Conservation (phyloP, 2,888 invertebrate species). For the Pandemis cinnamomeana region DNA sequence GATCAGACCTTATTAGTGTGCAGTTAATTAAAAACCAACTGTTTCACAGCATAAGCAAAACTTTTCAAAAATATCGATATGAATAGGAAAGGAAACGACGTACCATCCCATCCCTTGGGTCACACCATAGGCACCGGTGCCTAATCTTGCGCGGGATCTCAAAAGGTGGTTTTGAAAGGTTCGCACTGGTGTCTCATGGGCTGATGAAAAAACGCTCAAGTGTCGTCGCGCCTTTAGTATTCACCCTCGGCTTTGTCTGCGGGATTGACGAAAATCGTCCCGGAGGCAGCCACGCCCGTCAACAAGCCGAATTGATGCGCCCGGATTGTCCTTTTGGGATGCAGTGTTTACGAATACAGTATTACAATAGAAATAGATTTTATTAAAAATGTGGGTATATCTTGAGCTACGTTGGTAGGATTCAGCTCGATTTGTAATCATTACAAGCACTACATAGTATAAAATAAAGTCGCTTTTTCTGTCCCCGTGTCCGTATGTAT, state of each 20-base stretch:
- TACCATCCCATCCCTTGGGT: slow-evolving; percentile 58
- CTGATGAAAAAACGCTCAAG: slow-evolving; percentile 81
- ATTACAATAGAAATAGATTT: neutral
- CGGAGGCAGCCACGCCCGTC: slow-evolving; percentile 48
- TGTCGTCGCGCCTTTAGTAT: slow-evolving; percentile 78
- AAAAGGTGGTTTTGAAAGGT: slow-evolving; percentile 79
- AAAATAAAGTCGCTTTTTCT: too few species aligned
- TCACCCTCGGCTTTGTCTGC: slow-evolving; percentile 77
- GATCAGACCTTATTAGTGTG: too few species aligned
- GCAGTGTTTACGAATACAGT: neutral
- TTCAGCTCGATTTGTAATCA: too few species aligned
- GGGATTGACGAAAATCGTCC: slow-evolving; percentile 82
- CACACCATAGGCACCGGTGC: slow-evolving; percentile 77
- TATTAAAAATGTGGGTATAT: neutral
- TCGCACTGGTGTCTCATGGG: slow-evolving; percentile 70
- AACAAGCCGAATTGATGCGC: slow-evolving; percentile 17
- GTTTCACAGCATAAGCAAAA: too few species aligned
- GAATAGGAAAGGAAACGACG: neutral
- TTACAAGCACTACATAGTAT: too few species aligned
- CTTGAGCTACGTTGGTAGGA: neutral
- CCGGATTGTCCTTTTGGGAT: slow-evolving; percentile 13
- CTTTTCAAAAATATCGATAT: neutral
- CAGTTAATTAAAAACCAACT: too few species aligned
- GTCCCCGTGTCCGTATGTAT: too few species aligned
- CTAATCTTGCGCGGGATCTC: slow-evolving; percentile 82